A percentile compares a stretch with the other conserved stretches of the same genome.
Evolutionary conservation across 2,888 invertebrate species (phyloP).

Genomic region (Nematopogon swammerdamellus): DNA sequence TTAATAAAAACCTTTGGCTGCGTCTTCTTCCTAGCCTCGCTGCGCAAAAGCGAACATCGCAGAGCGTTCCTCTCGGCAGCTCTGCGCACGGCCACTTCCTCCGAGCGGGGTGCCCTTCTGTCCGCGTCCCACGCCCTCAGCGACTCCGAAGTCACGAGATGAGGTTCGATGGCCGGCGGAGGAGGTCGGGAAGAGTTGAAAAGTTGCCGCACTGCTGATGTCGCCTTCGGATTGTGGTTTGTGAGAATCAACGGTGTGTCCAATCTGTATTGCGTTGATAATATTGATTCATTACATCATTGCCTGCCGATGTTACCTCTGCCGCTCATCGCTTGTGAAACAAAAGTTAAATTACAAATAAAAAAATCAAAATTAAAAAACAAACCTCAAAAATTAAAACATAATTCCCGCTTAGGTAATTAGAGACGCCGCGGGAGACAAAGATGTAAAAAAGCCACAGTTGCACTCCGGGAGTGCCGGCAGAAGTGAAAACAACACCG

Average conservation of each 20-base stretch:
- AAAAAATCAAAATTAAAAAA: too few species aligned
- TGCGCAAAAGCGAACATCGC: slow-evolving; percentile 73
- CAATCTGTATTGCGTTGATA: slow-evolving; percentile 19
- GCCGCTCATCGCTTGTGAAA: too few species aligned
- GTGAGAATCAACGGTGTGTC: slow-evolving; percentile 37
- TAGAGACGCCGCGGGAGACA: too few species aligned
- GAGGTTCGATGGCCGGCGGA: slow-evolving; percentile 45
- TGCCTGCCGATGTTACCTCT: too few species aligned
- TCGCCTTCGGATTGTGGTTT: slow-evolving; percentile 51
- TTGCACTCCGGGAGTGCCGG: too few species aligned
- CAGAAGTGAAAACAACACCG: too few species aligned
- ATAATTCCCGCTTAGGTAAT: too few species aligned
- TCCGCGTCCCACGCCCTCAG: slow-evolving; percentile 57
- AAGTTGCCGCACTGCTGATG: slow-evolving; percentile 81
- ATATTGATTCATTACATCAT: too few species aligned
- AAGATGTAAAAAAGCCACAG: too few species aligned
- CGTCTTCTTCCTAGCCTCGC: slow-evolving; percentile 56
- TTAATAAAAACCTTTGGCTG: slow-evolving; percentile 33
- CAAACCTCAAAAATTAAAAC: too few species aligned
- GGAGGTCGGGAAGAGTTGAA: slow-evolving; percentile 72
- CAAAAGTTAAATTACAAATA: too few species aligned
- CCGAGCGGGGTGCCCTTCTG: slow-evolving; percentile 44
- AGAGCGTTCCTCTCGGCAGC: slow-evolving; percentile 83
- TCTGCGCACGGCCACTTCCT: slow-evolving; percentile 66
- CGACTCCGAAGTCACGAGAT: slow-evolving; percentile 73